Conservation (phyloP, 2,113 vertebrate genomes). For the Hyperopisus bebe region DNA sequence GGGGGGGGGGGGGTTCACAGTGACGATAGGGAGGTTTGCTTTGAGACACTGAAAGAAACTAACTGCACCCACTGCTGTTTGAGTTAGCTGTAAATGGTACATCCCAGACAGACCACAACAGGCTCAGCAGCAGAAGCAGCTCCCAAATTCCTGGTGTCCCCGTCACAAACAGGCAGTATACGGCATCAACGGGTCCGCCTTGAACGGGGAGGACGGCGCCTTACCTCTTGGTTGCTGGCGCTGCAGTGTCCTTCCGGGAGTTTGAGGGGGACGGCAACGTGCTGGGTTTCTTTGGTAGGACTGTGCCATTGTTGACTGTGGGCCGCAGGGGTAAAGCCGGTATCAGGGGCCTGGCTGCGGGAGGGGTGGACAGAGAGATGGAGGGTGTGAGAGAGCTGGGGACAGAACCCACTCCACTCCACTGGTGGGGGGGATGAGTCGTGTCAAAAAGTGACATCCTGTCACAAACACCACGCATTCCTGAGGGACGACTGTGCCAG, state of each 20-base stretch:
- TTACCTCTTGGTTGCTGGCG: constrained; percentile 77
- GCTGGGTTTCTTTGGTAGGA: constrained; percentile 89
- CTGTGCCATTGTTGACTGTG: constrained; percentile 85
- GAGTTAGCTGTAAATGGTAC: not conserved
- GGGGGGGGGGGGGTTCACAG: not conserved
- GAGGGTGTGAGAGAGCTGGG: not conserved
- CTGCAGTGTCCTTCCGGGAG: constrained; percentile 72
- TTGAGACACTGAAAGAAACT: not conserved
- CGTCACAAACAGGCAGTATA: not conserved
- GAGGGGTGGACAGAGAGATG: constrained; percentile 31
- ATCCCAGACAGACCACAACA: not conserved
- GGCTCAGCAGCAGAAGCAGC: not conserved
- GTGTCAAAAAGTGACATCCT: not conserved
- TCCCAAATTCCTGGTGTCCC: not conserved
- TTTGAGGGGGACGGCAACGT: constrained; percentile 85
- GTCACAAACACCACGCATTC: not conserved
- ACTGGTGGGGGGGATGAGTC: not conserved
- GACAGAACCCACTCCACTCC: not conserved
- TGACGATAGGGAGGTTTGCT: not conserved
- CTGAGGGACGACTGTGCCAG: not conserved
- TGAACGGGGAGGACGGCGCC: not conserved
- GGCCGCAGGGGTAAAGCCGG: constrained; percentile 81
- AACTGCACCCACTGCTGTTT: not conserved
- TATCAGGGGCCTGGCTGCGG: constrained; percentile 84
- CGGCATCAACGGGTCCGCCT: not conserved